A percentile compares a stretch with the other conserved stretches of the same genome.
These are phyloP conservation scores for Harpalus rufipes DNA, from an alignment of 2,888 invertebrate species.

Conservation along the genomic window DNA sequence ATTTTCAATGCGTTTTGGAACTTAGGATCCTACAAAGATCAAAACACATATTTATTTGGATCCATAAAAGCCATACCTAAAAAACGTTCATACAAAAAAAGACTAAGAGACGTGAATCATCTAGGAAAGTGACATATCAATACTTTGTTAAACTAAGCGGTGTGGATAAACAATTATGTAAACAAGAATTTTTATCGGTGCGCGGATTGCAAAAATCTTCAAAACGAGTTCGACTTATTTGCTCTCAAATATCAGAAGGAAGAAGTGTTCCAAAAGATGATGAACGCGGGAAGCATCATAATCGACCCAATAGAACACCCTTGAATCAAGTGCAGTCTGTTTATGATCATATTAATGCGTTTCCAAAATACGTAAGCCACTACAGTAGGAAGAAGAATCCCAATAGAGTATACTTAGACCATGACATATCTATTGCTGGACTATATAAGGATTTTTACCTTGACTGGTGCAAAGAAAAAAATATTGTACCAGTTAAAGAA, in stretches of 20 bases:
- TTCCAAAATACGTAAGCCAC: too few species aligned
- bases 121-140: slow-evolving; percentile 58
- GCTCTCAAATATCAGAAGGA: slow-evolving; percentile 66
- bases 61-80: not conserved
- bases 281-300: slow-evolving; percentile 66
- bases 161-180: slow-evolving; percentile 63
- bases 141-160: slow-evolving; percentile 68
- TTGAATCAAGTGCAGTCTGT: slow-evolving; percentile 58
- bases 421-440: slow-evolving; percentile 2
- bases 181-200: slow-evolving; percentile 53
- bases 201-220: slow-evolving; percentile 67
- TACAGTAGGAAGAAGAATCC: slow-evolving; percentile 68
- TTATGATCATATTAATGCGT: slow-evolving; percentile 67
- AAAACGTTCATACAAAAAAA: not conserved
- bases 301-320: slow-evolving; percentile 62
- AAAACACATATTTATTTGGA: slow-evolving; percentile 12
- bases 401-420: slow-evolving; percentile 34
- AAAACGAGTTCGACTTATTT: slow-evolving; percentile 62
- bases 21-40: not conserved
- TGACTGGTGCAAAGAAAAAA: slow-evolving; percentile 33
- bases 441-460: slow-evolving; percentile 39
- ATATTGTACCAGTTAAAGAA: slow-evolving; percentile 8
- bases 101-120: slow-evolving; percentile 36
- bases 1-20: not conserved
- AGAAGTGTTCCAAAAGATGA: slow-evolving; percentile 63